Evolutionary conservation across 2,888 invertebrate species (phyloP), one percentile per base, ranked within the genome.

Genomic region (Arrhopalites spinosus): DNA sequence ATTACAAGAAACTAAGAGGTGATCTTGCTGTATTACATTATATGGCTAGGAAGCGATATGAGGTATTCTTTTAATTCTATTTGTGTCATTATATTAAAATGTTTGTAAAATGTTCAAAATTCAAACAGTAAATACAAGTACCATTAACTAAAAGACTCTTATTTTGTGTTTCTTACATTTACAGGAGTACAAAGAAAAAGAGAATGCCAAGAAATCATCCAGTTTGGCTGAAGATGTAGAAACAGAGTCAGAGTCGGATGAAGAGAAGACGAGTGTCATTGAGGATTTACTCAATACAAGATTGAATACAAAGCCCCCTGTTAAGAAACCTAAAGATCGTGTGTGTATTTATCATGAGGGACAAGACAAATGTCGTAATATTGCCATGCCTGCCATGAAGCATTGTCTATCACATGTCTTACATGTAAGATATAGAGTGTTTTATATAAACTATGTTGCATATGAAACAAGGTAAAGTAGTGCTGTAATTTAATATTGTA

Each of bases 1-100:
- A 59, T 29, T 74, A 74, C 43, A 67, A 74, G 11, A 67, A 45
- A 36, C 43, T 66, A 13, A 50, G n/a, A 43, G 74, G 74, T 43
- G 56, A 68, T 8, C 17, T 17, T 2, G 47, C 67, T 50, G 56
- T 68, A 7, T 29, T 74, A 1, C 74, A 74, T 43, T 56, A 67
- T 20, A 15, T 74, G 0, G 74, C 68, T 17, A 68, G 50, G 27
- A 30, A 74, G 59, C 23, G 29, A 59, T 68, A 74, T 30, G 68
- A 74, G 47, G 74, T 74, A 27, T n/a, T n/a, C n/a, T n/a, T n/a
- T n/a, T n/a, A n/a, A n/a, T n/a, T n/a, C n/a, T n/a, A n/a, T n/a
- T n/a, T n/a, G n/a, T n/a, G n/a, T n/a, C n/a, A n/a, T n/a, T n/a
- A n/a, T n/a, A n/a, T n/a, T n/a, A n/a, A n/a, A n/a, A n/a, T n/a